Base-by-base conservation (phyloP, 2,113 vertebrate genomes). In the Cyphomyrus discorhynchus region DNA sequence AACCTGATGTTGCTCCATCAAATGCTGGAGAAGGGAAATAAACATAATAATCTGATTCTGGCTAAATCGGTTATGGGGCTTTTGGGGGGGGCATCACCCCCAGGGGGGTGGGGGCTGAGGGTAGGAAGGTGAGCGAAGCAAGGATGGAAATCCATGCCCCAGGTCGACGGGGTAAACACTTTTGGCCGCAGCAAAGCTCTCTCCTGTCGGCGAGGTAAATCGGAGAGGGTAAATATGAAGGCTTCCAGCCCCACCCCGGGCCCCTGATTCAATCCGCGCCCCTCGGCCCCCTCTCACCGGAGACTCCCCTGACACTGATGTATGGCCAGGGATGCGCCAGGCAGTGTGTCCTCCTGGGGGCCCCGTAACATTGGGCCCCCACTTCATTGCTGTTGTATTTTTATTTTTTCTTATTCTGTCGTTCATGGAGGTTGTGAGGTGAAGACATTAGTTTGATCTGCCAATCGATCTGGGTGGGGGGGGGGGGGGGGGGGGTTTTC, bases 281-380 rank as follows among this genome's bases (percentile, higher is more conserved):
- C 93, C 94, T 95, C 92, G 90, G 91, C 84, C 90, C 95, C 42
- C 92, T 92, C 42, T 52, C n/a, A 46, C 74, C 39, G 47, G 70
- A 91, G 91, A 90, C 90, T 93, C 92, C 93, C 91, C 94, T 96
- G 96, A 95, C 95, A 96, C 94, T 96, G 96, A 96, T 96, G 58
- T 95, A 96, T 96, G 93, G 91, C 94, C 90, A 92, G 92, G 93
- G 91, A 92, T 90, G 92, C 88, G 91, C 89, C 85, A 90, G 84
- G 91, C 91, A 91, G 93, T 94, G 94, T 45, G 91, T 90, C 90
- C 90, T 94, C 94, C 92, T 92, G 70, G 90, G 91, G 90, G 94
- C 96, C 96, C 93, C 94, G 95, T 96, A 95, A 95, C 50, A 95
- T 96, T 94, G 94, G 92, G 93, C 93, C 91, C 93, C 91, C 90